Evolutionary conservation across 2,888 invertebrate genomes (phyloP), one percentile per base, ranked within the genome.

Genomic region (Sussaba pulchella): DNA sequence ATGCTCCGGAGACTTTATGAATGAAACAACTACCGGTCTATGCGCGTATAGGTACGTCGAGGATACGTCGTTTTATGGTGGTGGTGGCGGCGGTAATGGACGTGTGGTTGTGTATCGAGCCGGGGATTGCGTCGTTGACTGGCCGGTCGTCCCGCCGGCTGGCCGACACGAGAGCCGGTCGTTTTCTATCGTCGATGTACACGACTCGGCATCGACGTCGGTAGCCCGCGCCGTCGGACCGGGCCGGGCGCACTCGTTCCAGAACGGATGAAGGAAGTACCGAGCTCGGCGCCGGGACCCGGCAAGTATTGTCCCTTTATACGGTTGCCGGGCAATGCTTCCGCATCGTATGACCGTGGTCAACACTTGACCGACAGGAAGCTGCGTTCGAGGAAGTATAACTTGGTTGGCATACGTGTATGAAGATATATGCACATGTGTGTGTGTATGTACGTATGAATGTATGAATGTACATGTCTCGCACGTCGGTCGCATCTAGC

Each of bases 331-430:
- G 64, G 24, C 61, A 54, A 69, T 75, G 78, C 81, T 75, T 77
- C 77, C 75, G 74, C 78, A 73, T 76, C 72, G 67, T 73, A 63
- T 45, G 69, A 47, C 54, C 47, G 47, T 77, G 85, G 90, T 82
- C 90, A 88, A 86, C 87, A 89, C 80, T 85, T 88, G 57, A 61
- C 57, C 90, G 86, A 86, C 90, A 88, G 89, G 89, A 90, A 89
- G 88, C 87, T 85, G 86, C 78, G 85, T 87, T 89, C 88, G 87
- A 89, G 90, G 90, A 90, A 90, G 89, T 88, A 85, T 87, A 88
- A 87, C 89, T 88, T 82, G 87, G 86, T 87, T 82, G 85, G 83
- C 72, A 31, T n/a, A n/a, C n/a, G n/a, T n/a, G 31, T 6, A 31
- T 31, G 31, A 5, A 31, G 2, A 31, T 31, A 31, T 31, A 31